These are phyloP conservation scores for Ciona savignyi DNA, from an alignment of 23 tunicate genomes.

Conservation along the genomic window DNA sequence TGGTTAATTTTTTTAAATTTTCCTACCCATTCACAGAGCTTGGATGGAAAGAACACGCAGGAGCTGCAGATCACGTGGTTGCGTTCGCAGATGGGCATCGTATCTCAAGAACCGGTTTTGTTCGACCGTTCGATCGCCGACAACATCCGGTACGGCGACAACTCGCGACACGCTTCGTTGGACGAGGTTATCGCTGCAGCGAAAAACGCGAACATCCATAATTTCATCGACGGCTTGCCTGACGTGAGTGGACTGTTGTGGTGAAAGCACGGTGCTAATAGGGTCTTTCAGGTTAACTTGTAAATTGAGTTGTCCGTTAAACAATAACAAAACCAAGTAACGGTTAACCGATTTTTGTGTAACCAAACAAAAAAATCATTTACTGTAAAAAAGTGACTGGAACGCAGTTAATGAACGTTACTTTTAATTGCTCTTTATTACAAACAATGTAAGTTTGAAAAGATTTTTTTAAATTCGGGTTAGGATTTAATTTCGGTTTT, in stretches of 20 bases:
- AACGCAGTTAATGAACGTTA: no score
- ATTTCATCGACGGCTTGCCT: constrained; percentile 60
- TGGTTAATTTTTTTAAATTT: neutral
- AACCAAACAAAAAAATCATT: neutral
- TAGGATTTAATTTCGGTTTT: no score
- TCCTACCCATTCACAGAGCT: constrained; percentile 3
- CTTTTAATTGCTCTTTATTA: no score
- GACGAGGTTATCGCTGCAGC: constrained; percentile 71
- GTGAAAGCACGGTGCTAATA: neutral
- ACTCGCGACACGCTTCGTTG: constrained; percentile 33
- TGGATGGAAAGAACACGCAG: constrained; percentile 43
- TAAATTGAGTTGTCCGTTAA: no score
- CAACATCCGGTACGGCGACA: constrained; percentile 80
- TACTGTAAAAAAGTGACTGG: neutral
- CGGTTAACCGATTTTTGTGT: no score
- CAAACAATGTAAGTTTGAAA: no score
- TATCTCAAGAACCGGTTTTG: constrained; percentile 88
- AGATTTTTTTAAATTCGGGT: no score
- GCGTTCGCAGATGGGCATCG: constrained; percentile 74
- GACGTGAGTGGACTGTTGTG: constrained; percentile 34
- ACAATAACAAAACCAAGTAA: no score
- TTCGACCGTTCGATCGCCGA: constrained; percentile 85
- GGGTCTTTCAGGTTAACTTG: no score
- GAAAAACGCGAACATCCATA: constrained; percentile 76
- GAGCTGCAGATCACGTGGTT: constrained; percentile 58